phyloP scores from a whole-genome alignment of 2,797 vertebrate genomes.

The Chaetodon trifasciatus region DNA sequence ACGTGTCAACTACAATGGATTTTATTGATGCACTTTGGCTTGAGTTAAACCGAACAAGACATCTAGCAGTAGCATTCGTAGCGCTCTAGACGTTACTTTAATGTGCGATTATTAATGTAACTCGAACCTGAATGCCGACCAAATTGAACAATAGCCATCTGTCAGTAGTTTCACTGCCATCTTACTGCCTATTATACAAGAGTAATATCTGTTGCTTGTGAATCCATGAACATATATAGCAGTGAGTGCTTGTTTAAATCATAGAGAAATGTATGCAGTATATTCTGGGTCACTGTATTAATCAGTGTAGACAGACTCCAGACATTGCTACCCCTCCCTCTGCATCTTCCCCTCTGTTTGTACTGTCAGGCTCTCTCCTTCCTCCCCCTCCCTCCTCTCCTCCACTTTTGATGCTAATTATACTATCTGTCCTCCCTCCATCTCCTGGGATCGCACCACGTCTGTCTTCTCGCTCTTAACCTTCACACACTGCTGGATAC shows the following conservation, averaged over 20 bases:
- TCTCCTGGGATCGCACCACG: conserved; percentile 69
- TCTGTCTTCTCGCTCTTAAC: conserved; percentile 67
- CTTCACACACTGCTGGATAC: conserved; percentile 71
- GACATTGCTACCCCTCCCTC: conserved; percentile 68
- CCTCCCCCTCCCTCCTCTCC: conserved; percentile 39
- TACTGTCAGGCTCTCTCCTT: conserved; percentile 55
- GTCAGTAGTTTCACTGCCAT: background rate
- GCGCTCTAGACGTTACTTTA: background rate
- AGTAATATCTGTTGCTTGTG: background rate
- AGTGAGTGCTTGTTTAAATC: background rate
- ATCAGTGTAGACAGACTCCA: conserved; percentile 75
- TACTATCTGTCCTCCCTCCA: conserved; percentile 72
- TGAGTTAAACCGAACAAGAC: background rate
- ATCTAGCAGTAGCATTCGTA: background rate
- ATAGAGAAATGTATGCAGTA: conserved; percentile 19
- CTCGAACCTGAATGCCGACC: background rate
- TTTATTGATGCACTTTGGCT: background rate
- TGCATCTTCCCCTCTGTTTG: conserved; percentile 54
- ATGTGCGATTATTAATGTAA: background rate
- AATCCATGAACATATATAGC: background rate
- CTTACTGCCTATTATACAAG: background rate
- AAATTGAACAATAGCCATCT: background rate
- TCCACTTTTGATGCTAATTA: conserved; percentile 78
- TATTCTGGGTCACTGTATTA: conserved; percentile 74
- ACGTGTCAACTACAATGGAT: background rate